phyloP scores from a whole-genome alignment of 2,113 vertebrate genomes.

The Prionailurus bengalensis region DNA sequence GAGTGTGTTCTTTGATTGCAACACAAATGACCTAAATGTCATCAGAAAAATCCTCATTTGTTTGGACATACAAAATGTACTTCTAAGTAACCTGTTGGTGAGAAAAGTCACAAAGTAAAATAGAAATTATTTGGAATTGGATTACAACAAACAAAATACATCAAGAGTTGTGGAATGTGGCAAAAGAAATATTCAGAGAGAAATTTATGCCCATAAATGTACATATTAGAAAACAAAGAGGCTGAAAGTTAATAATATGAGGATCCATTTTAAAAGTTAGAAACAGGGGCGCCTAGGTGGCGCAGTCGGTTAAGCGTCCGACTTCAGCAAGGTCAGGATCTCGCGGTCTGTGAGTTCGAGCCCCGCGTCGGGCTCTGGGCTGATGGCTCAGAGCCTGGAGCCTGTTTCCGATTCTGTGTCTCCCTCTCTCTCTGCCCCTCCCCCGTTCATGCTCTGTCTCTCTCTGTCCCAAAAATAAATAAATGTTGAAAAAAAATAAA shows the following conservation, averaged over 20 bases:
- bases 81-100: neutral
- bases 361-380: no score
- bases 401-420: no score
- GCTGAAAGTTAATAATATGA: neutral
- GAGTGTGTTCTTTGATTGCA: neutral
- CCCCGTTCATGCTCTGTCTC: no score
- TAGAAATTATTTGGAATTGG: neutral
- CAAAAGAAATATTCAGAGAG: neutral
- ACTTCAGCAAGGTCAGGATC: no score
- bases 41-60: neutral
- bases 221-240: neutral
- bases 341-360: no score
- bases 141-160: neutral
- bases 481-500: no score
- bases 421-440: no score
- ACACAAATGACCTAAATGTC: neutral
- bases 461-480: no score
- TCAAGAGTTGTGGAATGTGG: neutral
- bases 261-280: conserved; percentile 2
- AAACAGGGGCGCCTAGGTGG: neutral
- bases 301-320: no score
- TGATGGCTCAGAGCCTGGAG: no score
- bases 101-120: neutral
- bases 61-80: neutral
- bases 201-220: neutral